phyloP scores from a whole-genome alignment of 2,113 vertebrate species.

The Nibea coibor region DNA sequence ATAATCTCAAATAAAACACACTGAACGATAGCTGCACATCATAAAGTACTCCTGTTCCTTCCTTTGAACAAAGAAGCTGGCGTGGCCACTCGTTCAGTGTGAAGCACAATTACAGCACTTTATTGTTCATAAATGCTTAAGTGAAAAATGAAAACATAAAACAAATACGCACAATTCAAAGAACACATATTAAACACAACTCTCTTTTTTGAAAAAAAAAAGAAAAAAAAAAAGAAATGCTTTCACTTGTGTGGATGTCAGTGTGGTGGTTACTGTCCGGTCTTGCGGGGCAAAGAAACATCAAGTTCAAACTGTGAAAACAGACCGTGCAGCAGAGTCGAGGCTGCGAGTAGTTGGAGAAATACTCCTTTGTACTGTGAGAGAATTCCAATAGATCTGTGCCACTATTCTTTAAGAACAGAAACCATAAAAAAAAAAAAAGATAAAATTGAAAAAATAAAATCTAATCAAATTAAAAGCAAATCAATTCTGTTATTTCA shows the following conservation, averaged over 20 bases:
- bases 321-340: constrained; percentile 83
- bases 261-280: constrained; percentile 77
- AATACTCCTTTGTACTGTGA: constrained; percentile 84
- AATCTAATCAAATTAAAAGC: constrained; percentile 74
- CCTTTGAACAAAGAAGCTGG: constrained; percentile 20
- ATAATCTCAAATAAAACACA: neutral
- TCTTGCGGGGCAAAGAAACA: constrained; percentile 86
- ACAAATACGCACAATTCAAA: constrained; percentile 88
- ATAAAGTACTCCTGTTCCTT: neutral
- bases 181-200: constrained; percentile 94
- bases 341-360: constrained; percentile 81
- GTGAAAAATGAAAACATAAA: constrained; percentile 89
- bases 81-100: constrained; percentile 77
- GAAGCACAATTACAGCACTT: constrained; percentile 99
- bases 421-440: constrained; percentile 26
- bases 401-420: constrained; percentile 67
- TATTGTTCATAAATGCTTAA: constrained; percentile 97
- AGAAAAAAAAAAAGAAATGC: constrained; percentile 72
- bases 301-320: constrained; percentile 67
- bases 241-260: constrained; percentile 82
- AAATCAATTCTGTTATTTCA: constrained; percentile 68
- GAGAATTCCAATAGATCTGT: constrained; percentile 27
- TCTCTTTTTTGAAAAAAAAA: constrained; percentile 11
- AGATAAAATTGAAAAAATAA: constrained; percentile 47
- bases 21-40: neutral